Conservation (phyloP, 2,888 invertebrate genomes). For the Agapostemon virescens region DNA sequence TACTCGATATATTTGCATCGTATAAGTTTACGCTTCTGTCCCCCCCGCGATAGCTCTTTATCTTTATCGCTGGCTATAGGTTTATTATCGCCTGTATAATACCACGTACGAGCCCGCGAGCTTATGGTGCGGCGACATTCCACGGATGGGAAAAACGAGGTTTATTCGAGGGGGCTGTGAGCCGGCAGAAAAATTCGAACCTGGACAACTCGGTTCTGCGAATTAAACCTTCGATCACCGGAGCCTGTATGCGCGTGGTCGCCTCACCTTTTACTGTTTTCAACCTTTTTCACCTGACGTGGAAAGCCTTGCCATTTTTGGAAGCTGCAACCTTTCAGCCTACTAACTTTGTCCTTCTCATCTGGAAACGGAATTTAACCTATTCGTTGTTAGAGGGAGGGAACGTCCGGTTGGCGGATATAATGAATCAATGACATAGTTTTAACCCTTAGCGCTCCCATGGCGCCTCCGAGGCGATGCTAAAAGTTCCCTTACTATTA, state of each 20-base stretch:
- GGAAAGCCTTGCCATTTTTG: constrained; percentile 5
- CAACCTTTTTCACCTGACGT: not conserved
- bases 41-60: constrained; percentile 48
- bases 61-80: constrained; percentile 49
- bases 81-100: constrained; percentile 47
- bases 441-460: too few relatives aligned
- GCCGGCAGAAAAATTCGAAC: not conserved
- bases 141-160: not conserved
- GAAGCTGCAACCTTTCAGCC: not conserved
- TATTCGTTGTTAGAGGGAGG: not conserved
- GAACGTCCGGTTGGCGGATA: not conserved
- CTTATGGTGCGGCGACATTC: constrained; percentile 2
- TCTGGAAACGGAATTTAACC: not conserved
- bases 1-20: constrained; percentile 55
- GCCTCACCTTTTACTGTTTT: not conserved
- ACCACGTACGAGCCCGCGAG: constrained; percentile 24
- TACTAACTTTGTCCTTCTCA: not conserved
- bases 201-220: not conserved
- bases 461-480: too few relatives aligned
- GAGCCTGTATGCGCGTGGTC: not conserved
- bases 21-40: constrained; percentile 56
- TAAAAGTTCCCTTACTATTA: too few relatives aligned
- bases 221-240: not conserved
- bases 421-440: not conserved
- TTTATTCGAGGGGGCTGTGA: constrained; percentile 2